Evolutionary conservation across 2,888 invertebrate genomes (phyloP).

Genomic region (Biston betularia): DNA sequence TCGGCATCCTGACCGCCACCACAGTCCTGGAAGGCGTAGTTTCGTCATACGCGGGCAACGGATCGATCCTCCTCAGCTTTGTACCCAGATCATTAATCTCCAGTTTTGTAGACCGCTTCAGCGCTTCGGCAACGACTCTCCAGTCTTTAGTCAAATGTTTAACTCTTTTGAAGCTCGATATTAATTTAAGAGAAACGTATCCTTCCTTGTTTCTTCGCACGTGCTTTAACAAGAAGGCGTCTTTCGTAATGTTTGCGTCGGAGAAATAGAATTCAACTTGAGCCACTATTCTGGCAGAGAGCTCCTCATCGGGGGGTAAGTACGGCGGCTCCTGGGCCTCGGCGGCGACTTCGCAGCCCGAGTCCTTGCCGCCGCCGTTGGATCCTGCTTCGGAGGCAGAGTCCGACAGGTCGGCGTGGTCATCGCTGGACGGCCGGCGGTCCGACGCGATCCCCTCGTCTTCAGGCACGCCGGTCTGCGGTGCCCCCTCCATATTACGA

Average conservation of each 20-base stretch:
- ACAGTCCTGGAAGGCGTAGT: constrained; percentile 97
- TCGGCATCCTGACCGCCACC: constrained; percentile 94
- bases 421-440: constrained; percentile 84
- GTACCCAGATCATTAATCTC: constrained; percentile 97
- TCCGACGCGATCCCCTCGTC: constrained; percentile 81
- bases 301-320: constrained; percentile 90
- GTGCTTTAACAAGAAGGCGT: constrained; percentile 97
- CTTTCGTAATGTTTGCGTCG: constrained; percentile 97
- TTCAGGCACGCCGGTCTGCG: constrained; percentile 67
- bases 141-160: constrained; percentile 98
- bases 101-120: constrained; percentile 91
- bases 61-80: constrained; percentile 93
- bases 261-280: constrained; percentile 99
- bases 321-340: constrained; percentile 88
- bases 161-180: constrained; percentile 97
- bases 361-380: constrained; percentile 87
- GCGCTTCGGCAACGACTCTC: constrained; percentile 95
- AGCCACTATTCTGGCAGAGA: constrained; percentile 91
- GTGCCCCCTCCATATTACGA: constrained; percentile 74
- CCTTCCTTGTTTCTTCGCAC: constrained; percentile 98
- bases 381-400: constrained; percentile 88
- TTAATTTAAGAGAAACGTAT: constrained; percentile 96
- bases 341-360: constrained; percentile 88
- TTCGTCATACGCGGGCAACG: constrained; percentile 96
- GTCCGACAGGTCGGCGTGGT: constrained; percentile 89